These are phyloP conservation scores for Daboia siamensis DNA, from an alignment of 2,113 vertebrate genomes.

Conservation along the genomic window DNA sequence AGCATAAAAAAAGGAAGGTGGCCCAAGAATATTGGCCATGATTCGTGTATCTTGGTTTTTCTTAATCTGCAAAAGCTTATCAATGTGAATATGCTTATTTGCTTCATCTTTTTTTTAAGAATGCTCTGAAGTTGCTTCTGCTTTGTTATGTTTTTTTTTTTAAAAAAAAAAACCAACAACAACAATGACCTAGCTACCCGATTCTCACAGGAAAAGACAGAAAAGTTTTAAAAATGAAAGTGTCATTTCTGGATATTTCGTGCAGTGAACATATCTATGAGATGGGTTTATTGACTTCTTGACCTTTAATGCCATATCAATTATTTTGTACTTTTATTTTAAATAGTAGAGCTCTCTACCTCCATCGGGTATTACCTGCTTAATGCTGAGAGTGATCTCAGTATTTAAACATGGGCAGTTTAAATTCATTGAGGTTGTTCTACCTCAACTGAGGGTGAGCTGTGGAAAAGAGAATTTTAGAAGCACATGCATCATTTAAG, in stretches of 20 bases:
- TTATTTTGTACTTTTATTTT: not conserved
- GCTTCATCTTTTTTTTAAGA: not conserved
- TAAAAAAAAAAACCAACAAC: too few relatives aligned
- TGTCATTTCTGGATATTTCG: slow-evolving; percentile 22
- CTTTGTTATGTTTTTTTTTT: not conserved
- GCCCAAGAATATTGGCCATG: slow-evolving; percentile 19
- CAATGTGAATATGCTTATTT: not conserved
- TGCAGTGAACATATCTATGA: not conserved
- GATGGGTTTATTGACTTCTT: not conserved
- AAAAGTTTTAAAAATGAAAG: slow-evolving; percentile 33
- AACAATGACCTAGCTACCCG: not conserved
- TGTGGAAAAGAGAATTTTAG: not conserved
- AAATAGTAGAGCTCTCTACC: not conserved
- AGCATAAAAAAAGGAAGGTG: slow-evolving; percentile 29
- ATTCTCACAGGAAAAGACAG: slow-evolving; percentile 18
- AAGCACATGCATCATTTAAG: not conserved
- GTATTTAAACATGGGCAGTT: not conserved
- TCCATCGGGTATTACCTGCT: not conserved
- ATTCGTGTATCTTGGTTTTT: slow-evolving; percentile 13
- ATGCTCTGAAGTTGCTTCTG: not conserved
- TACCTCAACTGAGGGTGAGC: not conserved
- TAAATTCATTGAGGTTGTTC: not conserved
- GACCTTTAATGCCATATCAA: not conserved
- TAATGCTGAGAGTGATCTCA: not conserved
- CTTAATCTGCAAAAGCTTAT: slow-evolving; percentile 5